phyloP scores from a whole-genome alignment of 2,113 vertebrate species.

The Passerina amoena region DNA sequence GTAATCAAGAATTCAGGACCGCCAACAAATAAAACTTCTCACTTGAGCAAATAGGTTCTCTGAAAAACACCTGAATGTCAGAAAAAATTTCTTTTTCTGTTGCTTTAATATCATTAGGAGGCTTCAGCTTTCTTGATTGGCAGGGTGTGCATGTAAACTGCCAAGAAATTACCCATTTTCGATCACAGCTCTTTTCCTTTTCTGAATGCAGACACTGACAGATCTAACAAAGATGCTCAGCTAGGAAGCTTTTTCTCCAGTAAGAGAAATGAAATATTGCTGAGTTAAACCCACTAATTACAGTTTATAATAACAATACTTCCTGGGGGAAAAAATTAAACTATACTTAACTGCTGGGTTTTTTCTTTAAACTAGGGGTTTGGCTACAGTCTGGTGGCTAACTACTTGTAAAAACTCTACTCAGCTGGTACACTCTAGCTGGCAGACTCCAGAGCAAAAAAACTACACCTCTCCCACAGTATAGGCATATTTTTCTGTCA shows the following conservation, averaged over 20 bases:
- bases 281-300: slow-evolving; percentile 69
- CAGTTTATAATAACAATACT: slow-evolving; percentile 66
- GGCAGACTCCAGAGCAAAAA: not conserved
- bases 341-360: slow-evolving; percentile 57
- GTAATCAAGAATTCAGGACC: slow-evolving; percentile 68
- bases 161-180: slow-evolving; percentile 56
- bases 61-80: slow-evolving; percentile 57
- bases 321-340: slow-evolving; percentile 30
- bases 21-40: slow-evolving; percentile 56
- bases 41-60: slow-evolving; percentile 42
- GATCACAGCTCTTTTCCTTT: slow-evolving; percentile 39
- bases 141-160: not conserved
- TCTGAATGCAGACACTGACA: slow-evolving; percentile 36
- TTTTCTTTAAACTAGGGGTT: slow-evolving; percentile 33
- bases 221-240: slow-evolving; percentile 60
- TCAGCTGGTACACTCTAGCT: slow-evolving; percentile 14
- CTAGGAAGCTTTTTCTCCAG: slow-evolving; percentile 35
- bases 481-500: not conserved
- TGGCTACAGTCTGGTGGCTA: slow-evolving; percentile 37
- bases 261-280: slow-evolving; percentile 34
- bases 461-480: not conserved
- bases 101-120: slow-evolving; percentile 49
- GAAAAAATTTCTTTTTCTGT: slow-evolving; percentile 46
- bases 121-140: slow-evolving; percentile 54
- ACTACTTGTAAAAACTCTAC: slow-evolving; percentile 17